Evolutionary conservation across 2,797 vertebrate genomes (phyloP).

Genomic region (Sarcophilus harrisii): DNA sequence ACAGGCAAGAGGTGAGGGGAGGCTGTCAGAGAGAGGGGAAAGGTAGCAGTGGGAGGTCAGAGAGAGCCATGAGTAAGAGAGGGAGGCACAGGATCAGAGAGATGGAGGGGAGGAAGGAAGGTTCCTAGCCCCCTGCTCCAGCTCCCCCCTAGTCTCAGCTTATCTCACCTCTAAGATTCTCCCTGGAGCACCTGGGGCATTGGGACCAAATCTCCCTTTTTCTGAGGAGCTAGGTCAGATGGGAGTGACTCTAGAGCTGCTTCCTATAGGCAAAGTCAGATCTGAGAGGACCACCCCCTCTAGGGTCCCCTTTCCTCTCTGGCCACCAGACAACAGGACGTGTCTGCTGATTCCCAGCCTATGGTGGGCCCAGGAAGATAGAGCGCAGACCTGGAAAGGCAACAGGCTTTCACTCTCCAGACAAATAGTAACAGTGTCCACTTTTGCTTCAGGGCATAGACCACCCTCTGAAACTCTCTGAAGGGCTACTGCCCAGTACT

Average conservation of each 20-base stretch:
- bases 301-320: neutral
- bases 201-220: neutral
- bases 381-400: neutral
- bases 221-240: neutral
- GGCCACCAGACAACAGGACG: neutral
- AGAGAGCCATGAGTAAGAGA: neutral
- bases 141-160: rapidly evolving
- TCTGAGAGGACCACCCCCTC: neutral
- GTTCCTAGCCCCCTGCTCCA: neutral
- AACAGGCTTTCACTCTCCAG: too few relatives aligned
- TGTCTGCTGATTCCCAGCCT: neutral
- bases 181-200: neutral
- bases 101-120: neutral
- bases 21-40: neutral
- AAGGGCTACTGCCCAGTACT: neutral
- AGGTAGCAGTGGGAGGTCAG: neutral
- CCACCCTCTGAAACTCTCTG: neutral
- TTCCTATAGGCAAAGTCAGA: neutral
- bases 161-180: neutral
- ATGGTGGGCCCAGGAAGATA: neutral
- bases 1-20: neutral
- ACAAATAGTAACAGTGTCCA: neutral
- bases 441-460: neutral
- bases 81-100: too few relatives aligned
- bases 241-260: neutral